phyloP scores from a whole-genome alignment of 2,888 invertebrate genomes.

The Agonopterix heracliana region DNA sequence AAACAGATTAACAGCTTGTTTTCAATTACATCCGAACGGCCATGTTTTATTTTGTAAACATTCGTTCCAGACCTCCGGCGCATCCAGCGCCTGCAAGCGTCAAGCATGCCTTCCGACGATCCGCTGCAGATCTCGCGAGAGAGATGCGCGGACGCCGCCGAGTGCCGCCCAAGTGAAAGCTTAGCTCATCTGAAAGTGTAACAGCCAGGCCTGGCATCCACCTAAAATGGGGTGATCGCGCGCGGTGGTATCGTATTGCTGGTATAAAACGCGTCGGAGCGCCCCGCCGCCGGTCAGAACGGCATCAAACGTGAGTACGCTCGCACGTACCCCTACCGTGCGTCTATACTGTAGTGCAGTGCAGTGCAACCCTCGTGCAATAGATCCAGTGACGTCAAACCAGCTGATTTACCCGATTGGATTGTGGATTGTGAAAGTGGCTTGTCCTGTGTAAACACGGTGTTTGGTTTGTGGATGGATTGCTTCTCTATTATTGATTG shows the following conservation, averaged over 20 bases:
- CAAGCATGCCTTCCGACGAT: background rate
- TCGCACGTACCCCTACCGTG: conserved; percentile 40
- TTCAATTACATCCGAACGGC: conserved; percentile 19
- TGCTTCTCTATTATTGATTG: conserved; percentile 6
- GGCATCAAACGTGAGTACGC: conserved; percentile 96
- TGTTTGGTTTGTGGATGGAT: conserved; percentile 40
- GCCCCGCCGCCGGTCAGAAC: conserved; percentile 92
- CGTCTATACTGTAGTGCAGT: conserved; percentile 35
- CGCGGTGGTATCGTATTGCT: conserved; percentile 84
- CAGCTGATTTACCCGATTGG: conserved; percentile 20
- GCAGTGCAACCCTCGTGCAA: conserved; percentile 46
- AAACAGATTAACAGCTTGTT: conserved; percentile 12
- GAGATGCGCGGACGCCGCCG: conserved; percentile 16
- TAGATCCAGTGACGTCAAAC: conserved; percentile 17
- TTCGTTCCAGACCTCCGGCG: background rate
- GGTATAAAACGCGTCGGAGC: conserved; percentile 85
- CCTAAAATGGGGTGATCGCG: conserved; percentile 75
- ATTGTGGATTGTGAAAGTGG: conserved; percentile 59
- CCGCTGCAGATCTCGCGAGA: background rate
- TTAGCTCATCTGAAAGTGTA: conserved; percentile 68
- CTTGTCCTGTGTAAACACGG: conserved; percentile 33
- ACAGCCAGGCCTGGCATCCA: conserved; percentile 63
- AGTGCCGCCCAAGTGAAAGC: conserved; percentile 65
- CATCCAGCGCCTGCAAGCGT: too few species aligned
- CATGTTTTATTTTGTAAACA: conserved; percentile 32